Evolutionary conservation across 2,888 invertebrate species (phyloP), one percentile per base, ranked within the genome.

Genomic region (Oligia strigilis): DNA sequence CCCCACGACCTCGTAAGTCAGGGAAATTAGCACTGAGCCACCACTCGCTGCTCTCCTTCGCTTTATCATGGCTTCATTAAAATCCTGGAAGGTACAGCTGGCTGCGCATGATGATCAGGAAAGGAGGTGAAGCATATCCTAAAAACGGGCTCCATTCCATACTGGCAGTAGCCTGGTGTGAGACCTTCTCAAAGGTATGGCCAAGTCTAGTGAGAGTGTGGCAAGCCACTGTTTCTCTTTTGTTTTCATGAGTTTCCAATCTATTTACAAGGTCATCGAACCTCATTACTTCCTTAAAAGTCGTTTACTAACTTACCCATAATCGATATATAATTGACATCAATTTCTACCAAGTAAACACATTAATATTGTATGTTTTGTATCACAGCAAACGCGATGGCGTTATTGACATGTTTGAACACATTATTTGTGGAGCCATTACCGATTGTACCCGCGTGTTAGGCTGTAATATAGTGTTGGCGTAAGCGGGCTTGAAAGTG

Each of bases 371-470:
- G 78, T 80, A 17, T 80, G 76, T 70, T 79, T 64, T 60, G 75
- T 85, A 85, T 87, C 80, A 86, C 86, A 78, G 77, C 71, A 90
- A 90, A 90, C 80, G 72, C 75, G 82, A 78, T 77, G 80, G 55
- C 75, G 77, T 77, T 83, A 81, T 83, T 85, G 87, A 82, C 81
- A 82, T 82, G 55, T 85, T 84, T 75, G 70, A 82, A 72, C 77
- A 73, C 72, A 79, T 78, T 87, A 84, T 91, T 91, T 90, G 88
- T 74, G 64, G 78, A 83, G 78, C 86, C 87, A 91, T 91, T 90
- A 90, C 82, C 62, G 71, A 69, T 75, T 80, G 80, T 79, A 75
- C 84, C 83, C 78, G 80, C 62, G 70, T n/a, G 70, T 72, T 60
- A 65, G 70, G 36, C 3, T 66, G 52, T 60, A 3, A 23, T 0